Evolutionary conservation across 2,797 vertebrate genomes (phyloP).

Genomic region (Notolabrus celidotus): DNA sequence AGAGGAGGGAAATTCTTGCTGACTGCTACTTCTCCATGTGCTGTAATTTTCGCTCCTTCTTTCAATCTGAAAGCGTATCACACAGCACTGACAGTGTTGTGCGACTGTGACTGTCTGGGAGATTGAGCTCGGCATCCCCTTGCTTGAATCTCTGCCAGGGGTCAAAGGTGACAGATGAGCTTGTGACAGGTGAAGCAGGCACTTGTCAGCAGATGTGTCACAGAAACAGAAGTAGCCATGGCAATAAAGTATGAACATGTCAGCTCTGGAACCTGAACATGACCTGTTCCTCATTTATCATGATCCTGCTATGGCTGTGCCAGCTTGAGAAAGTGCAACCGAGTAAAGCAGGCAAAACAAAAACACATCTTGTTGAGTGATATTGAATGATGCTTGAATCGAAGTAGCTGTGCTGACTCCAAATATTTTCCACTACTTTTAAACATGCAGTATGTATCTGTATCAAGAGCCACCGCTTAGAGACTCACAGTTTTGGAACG

Average conservation of each 20-base stretch:
- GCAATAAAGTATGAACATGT: slow-evolving; percentile 52
- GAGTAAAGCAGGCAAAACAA: slow-evolving; percentile 45
- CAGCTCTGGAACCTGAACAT: slow-evolving; percentile 49
- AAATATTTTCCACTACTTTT: slow-evolving; percentile 56
- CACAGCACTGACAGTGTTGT: slow-evolving; percentile 14
- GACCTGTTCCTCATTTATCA: slow-evolving; percentile 42
- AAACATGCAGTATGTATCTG: slow-evolving; percentile 36
- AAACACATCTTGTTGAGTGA: slow-evolving; percentile 42
- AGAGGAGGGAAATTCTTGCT: slow-evolving; percentile 9
- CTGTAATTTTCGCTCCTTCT: not conserved
- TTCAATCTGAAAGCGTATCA: slow-evolving; percentile 16
- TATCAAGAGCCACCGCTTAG: slow-evolving; percentile 20
- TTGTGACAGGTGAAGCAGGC: slow-evolving; percentile 53
- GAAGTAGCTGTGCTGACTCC: slow-evolving; percentile 50
- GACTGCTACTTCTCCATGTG: not conserved
- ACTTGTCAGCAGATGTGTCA: slow-evolving; percentile 45
- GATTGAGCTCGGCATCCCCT: slow-evolving; percentile 10
- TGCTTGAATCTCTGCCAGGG: slow-evolving; percentile 34
- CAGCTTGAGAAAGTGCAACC: slow-evolving; percentile 32
- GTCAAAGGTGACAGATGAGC: slow-evolving; percentile 66
- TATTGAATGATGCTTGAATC: slow-evolving; percentile 28
- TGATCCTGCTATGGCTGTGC: slow-evolving; percentile 44
- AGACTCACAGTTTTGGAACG: slow-evolving; percentile 59
- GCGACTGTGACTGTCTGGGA: slow-evolving; percentile 19
- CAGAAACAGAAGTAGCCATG: slow-evolving; percentile 54